These are phyloP conservation scores for Candoia aspera DNA, from an alignment of 2,113 vertebrate genomes.

Conservation along the genomic window DNA sequence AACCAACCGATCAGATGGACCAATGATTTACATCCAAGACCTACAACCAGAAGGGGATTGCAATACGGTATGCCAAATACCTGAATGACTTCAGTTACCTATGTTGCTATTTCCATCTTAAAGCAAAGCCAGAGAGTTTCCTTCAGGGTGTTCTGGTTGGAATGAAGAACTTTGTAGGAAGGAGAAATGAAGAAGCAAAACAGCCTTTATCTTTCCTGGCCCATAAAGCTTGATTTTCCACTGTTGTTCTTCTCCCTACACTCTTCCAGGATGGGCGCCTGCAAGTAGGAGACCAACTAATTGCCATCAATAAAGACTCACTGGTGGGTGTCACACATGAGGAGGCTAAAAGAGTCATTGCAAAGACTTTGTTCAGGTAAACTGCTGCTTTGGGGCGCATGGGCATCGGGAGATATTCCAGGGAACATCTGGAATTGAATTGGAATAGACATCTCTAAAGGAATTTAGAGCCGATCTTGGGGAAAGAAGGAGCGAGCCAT, in stretches of 20 bases:
- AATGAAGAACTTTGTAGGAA: not conserved
- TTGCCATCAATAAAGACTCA: constrained; percentile 89
- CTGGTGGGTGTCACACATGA: constrained; percentile 87
- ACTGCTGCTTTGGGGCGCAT: not conserved
- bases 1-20: constrained; percentile 84
- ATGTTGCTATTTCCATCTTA: not conserved
- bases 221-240: not conserved
- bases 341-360: constrained; percentile 85
- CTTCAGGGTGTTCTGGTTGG: not conserved
- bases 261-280: constrained; percentile 83
- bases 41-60: constrained; percentile 86
- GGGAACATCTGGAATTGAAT: not conserved
- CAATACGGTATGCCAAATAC: constrained; percentile 69
- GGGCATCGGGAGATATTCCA: not conserved
- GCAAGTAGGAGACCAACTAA: constrained; percentile 86
- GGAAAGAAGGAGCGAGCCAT: not conserved
- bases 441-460: not conserved
- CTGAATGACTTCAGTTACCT: not conserved
- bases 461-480: not conserved
- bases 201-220: too few species aligned
- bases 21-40: constrained; percentile 87
- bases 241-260: not conserved
- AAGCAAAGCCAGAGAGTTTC: not conserved
- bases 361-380: constrained; percentile 84
- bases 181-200: not conserved